phyloP scores from a whole-genome alignment of 64 coral and sea anemone genomes.

The Dendrophyllia cribrosa region DNA sequence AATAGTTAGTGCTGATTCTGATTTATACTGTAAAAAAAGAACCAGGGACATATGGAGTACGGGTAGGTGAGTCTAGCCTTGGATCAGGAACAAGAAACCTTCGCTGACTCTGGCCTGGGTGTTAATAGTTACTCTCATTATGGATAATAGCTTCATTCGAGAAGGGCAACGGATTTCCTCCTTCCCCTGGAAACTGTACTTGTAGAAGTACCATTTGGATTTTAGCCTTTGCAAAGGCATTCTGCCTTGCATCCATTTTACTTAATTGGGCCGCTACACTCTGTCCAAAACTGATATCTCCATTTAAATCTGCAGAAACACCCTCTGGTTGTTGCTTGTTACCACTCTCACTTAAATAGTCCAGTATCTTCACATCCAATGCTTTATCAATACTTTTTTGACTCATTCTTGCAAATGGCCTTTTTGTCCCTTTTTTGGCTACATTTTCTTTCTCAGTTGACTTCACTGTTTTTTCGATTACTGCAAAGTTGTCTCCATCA shows the following conservation, averaged over 20 bases:
- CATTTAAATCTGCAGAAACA: conserved; percentile 12
- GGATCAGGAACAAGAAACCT: background rate
- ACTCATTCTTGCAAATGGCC: conserved; percentile 30
- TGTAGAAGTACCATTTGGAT: conserved; percentile 78
- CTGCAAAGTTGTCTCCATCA: background rate
- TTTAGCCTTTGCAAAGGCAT: conserved; percentile 62
- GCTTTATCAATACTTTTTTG: conserved; percentile 52
- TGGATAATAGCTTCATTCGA: background rate
- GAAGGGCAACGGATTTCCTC: background rate
- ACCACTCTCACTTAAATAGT: conserved; percentile 46
- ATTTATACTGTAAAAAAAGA: background rate
- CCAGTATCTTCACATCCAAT: conserved; percentile 52
- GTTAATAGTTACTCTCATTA: background rate
- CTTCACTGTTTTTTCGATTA: conserved; percentile 24
- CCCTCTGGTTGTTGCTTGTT: background rate
- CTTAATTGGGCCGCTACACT: conserved; percentile 80
- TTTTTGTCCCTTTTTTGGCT: conserved; percentile 35
- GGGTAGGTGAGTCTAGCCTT: too few relatives aligned
- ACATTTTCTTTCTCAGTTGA: conserved; percentile 37
- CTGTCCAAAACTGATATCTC: conserved; percentile 72
- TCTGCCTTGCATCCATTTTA: conserved; percentile 54
- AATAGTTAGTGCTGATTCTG: conserved; percentile 5
- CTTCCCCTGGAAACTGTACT: conserved; percentile 49
- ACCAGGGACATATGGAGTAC: too few relatives aligned
- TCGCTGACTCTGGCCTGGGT: background rate